Evolutionary conservation across 2,888 invertebrate species (phyloP), one percentile per base, ranked within the genome.

Genomic region (Argynnis bischoffii): DNA sequence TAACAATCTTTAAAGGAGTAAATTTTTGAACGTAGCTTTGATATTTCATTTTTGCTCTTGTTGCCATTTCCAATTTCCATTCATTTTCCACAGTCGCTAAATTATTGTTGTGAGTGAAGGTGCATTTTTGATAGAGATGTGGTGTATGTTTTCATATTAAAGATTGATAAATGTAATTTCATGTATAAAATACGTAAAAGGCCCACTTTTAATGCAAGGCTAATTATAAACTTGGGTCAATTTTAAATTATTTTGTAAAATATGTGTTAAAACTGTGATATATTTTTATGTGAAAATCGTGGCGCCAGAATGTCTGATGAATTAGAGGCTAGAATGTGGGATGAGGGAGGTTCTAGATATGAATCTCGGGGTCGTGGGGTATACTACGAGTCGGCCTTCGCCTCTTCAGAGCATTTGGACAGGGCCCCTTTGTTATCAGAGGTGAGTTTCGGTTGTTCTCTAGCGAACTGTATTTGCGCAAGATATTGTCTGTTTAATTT

Each of bases 221-320:
- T 18, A 18, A n/a, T 16, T 16, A 11, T n/a, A 51, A 6, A 53
- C 53, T 53, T 55, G 6, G 18, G 31, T n/a, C 15, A 59, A 48
- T 64, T 60, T 65, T 55, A 50, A 64, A 56, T 70, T 55, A 64
- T 57, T 53, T 16, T 54, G 59, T 51, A 65, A 51, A 64, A 69
- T 67, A 65, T 66, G 70, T 66, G 66, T 59, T 31, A 46, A 69
- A 68, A 55, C 50, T 68, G 66, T 50, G 57, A 41, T 41, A 41
- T 21, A 41, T 51, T 69, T 69, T 69, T 69, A 57, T 72, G 67
- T 41, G 65, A 71, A 61, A 67, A 69, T 70, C 75, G n/a, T 63
- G 90, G 90, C 89, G 89, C 91, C 91, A 90, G 90, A 78, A 92
- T 92, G 92, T 92, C 92, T 91, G 92, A 92, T 80, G 92, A 92